A percentile compares a stretch with the other conserved stretches of the same genome.
These are phyloP conservation scores for Tragelaphus strepsiceros DNA, from an alignment of 2,113 vertebrate genomes.

Conservation along the genomic window DNA sequence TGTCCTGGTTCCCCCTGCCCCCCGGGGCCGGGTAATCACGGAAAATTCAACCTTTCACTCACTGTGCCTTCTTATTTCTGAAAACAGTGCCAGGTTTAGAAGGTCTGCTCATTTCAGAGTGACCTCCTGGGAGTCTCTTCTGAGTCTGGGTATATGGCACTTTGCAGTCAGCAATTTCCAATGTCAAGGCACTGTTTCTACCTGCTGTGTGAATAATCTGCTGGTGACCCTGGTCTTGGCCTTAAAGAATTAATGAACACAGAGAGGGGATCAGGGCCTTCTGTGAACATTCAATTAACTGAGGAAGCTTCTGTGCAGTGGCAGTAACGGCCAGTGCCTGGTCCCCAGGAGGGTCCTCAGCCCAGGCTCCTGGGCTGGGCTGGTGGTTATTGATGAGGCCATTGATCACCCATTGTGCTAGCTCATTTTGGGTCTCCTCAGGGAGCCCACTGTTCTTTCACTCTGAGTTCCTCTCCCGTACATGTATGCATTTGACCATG, in stretches of 20 bases:
- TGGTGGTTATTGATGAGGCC: not conserved
- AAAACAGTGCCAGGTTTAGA: not conserved
- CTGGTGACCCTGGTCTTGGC: not conserved
- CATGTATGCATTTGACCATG: accelerated
- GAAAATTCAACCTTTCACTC: not conserved
- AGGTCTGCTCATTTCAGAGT: not conserved
- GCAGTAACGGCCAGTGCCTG: not conserved
- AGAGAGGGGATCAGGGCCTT: not conserved
- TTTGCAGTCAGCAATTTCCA: not conserved
- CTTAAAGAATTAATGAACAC: constrained; percentile 7
- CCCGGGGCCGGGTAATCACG: accelerated
- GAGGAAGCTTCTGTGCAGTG: constrained; percentile 31
- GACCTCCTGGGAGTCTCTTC: too few relatives aligned
- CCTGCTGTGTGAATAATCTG: not conserved
- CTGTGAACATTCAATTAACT: constrained; percentile 47
- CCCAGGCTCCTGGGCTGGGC: not conserved
- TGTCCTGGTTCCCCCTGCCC: accelerated
- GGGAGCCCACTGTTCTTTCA: not conserved
- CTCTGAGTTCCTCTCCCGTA: not conserved
- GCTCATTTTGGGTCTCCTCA: not conserved
- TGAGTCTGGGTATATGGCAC: not conserved
- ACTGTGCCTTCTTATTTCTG: not conserved
- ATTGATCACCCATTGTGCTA: not conserved
- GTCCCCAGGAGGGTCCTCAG: not conserved
- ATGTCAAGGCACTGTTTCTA: not conserved